A percentile compares a stretch with the other conserved stretches of the same genome.
phyloP scores from a whole-genome alignment of 2,888 invertebrate genomes.

The Idaea dimidiata region DNA sequence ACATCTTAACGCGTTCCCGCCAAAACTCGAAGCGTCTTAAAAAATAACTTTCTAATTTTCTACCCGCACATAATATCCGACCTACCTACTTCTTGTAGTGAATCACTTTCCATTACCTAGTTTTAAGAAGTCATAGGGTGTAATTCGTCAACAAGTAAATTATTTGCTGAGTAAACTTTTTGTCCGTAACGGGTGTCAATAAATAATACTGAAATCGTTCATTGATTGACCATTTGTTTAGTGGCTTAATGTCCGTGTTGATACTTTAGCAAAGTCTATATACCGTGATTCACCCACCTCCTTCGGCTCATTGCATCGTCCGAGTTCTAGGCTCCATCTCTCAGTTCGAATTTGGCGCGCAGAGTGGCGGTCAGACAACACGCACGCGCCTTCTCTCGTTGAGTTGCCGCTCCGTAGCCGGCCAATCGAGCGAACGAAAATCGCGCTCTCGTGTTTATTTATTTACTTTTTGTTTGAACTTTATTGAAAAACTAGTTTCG shows the following conservation, averaged over 20 bases:
- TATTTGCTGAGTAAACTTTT: constrained; percentile 13
- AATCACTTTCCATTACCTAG: not conserved
- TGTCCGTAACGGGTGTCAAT: constrained; percentile 22
- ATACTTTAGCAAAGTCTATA: constrained; percentile 22
- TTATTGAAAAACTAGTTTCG: constrained; percentile 36
- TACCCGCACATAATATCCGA: not conserved
- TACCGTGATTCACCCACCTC: constrained; percentile 17
- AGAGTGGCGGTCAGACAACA: constrained; percentile 44
- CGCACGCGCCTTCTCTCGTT: constrained; percentile 54
- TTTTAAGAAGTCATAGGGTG: not conserved
- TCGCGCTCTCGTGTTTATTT: constrained; percentile 47
- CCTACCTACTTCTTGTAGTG: not conserved
- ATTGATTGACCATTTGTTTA: constrained; percentile 1
- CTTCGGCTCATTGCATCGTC: constrained; percentile 32
- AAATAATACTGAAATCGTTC: constrained; percentile 14
- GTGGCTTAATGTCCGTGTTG: constrained; percentile 1
- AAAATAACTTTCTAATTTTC: not conserved
- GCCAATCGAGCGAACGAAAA: constrained; percentile 40
- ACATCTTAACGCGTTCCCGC: no score
- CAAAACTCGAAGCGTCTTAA: no score
- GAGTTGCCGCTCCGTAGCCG: constrained; percentile 33
- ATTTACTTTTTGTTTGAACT: constrained; percentile 54
- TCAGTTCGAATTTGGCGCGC: constrained; percentile 76
- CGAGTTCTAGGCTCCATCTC: constrained; percentile 19
- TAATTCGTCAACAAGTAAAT: constrained; percentile 23